A percentile compares a stretch with the other conserved stretches of the same genome.
These are phyloP conservation scores for Cacatua alba DNA, from an alignment of 2,113 vertebrate genomes.

Conservation along the genomic window DNA sequence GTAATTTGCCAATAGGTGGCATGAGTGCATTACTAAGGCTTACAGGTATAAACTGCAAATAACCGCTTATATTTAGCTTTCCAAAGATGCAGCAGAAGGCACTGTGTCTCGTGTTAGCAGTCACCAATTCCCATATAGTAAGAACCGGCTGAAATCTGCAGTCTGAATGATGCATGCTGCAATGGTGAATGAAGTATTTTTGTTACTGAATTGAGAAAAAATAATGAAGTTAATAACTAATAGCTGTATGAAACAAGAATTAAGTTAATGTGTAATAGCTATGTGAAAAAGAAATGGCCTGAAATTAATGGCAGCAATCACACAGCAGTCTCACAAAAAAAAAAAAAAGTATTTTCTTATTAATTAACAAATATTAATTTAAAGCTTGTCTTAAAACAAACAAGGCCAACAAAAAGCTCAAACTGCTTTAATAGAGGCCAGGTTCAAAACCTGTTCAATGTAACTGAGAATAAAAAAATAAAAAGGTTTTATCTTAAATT, in stretches of 20 bases:
- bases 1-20: conserved; percentile 63
- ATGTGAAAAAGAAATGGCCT: neutral
- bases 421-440: neutral
- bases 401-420: neutral
- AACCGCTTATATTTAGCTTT: accelerated
- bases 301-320: neutral
- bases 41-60: neutral
- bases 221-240: neutral
- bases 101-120: neutral
- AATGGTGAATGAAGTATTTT: neutral
- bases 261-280: too few relatives aligned
- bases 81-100: neutral
- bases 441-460: neutral
- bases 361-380: neutral
- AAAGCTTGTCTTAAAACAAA: neutral
- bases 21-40: conserved; percentile 50
- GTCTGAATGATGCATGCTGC: neutral
- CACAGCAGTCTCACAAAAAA: neutral
- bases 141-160: neutral
- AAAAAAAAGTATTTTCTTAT: neutral
- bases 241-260: neutral
- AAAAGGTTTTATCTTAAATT: neutral
- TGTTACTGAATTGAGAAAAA: neutral
- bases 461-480: neutral
- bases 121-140: neutral